phyloP scores from a whole-genome alignment of 1,140 invertebrate species.

The Lasioglossum baleicum region DNA sequence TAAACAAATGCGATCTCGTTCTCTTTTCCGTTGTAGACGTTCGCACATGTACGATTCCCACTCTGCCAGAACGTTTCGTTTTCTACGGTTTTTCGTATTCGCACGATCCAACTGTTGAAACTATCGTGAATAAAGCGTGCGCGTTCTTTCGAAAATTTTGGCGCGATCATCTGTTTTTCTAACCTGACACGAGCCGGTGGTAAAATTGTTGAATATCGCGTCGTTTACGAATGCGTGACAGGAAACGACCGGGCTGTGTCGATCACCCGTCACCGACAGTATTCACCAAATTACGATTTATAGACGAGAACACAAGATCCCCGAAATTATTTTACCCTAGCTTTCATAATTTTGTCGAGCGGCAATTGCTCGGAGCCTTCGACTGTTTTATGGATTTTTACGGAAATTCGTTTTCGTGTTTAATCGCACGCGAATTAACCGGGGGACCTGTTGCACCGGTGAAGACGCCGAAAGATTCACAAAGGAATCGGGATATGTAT shows the following conservation, averaged over 20 bases:
- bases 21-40: constrained; percentile 10
- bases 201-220: background rate
- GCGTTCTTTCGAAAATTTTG: constrained; percentile 15
- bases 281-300: no score
- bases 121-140: background rate
- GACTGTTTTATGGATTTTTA: background rate
- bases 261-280: no score
- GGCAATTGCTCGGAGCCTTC: background rate
- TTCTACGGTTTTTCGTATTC: background rate
- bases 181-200: background rate
- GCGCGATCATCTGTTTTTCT: constrained; percentile 5
- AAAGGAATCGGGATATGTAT: no score
- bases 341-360: background rate
- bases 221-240: background rate
- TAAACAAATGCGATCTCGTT: constrained; percentile 33
- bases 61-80: no score
- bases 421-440: no score
- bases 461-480: no score
- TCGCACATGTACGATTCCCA: background rate
- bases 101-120: background rate
- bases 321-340: no score
- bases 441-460: no score
- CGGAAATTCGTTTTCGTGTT: no score
- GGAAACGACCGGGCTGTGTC: background rate
- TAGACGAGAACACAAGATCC: no score